Evolutionary conservation across 2,113 vertebrate species (phyloP), one percentile per base, ranked within the genome.

Genomic region (Sapajus apella): DNA sequence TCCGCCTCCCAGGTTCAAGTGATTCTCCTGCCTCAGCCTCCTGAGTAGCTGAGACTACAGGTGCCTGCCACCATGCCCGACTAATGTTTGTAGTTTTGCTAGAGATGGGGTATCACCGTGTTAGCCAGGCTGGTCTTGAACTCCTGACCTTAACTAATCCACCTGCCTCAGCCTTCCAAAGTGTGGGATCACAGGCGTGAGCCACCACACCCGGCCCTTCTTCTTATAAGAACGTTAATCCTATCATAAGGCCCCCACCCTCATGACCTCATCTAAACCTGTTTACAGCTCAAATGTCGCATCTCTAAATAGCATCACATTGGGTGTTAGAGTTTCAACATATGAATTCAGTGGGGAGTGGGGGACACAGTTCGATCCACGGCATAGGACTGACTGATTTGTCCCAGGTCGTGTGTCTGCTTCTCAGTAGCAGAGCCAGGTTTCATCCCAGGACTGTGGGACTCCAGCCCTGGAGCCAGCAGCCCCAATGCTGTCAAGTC

Each of bases 221-320:
- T 61, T 61, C 58, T 68, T 8, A 21, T 37, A 61, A 76, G 35
- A 50, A 13, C 23, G 3, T 21, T 68, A 32, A 76, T 56, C 30
- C 4, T 18, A 16, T 23, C 6, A 0, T 14, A 25, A 55, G 37
- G 17, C 25, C 30, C 27, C 14, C 52, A 32, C 68, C 61, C n/a
- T 17, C 14, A 3, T 23, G 70, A 52, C 40, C 8, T 75, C 25
- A 20, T 5, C n/a, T 45, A 77, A 82, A 56, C 79, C 58, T 20
- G 5, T 30, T 23, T 23, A 56, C n/a, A 11, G 25, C 85, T 47
- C 72, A 68, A 50, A 43, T 25, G 16, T 16, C 17, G n/a, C 2
- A 1, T 27, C 45, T 84, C 68, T 37, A 50, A 47, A 50, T 2
- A 16, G 11, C 16, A 35, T 30, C 13, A 6, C 8, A 0, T 2